Evolutionary conservation across 92 coral and sea anemone genomes (phyloP), one percentile per base, ranked within the genome.

Genomic region (Desmophyllum pertusum): DNA sequence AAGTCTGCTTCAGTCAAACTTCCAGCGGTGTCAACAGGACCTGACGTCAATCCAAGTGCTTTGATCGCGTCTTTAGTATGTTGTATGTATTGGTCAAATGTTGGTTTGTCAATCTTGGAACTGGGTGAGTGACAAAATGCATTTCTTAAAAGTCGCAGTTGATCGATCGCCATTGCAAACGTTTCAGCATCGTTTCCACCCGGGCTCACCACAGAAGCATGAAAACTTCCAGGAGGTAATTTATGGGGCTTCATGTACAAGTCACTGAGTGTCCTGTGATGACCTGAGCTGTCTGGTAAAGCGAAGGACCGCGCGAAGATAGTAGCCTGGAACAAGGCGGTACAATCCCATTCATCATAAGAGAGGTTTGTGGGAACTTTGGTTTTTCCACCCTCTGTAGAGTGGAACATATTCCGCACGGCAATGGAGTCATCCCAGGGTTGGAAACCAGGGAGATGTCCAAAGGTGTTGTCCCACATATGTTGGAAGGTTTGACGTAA

Each of bases 401-500:
- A 10, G 30, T 21, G 63, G 63, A 55, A 23, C 63, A 55, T 23
- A 23, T 55, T 55, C 11, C 63, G 30, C 30, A 55, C 63, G 2
- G 63, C 63, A 21, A 55, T 8, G 63, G 63, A 55, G 11, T 55
- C 63, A 55, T 55, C 63, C 63, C 63, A 55, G 29, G 11, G 10
- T 55, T 55, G 63, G 11, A 55, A 23, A 55, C 63, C 29, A 23
- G 63, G 63, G 6, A 55, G 63, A 55, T 55, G 63, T 55, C 63
- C 63, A 21, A 50, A 25, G 6, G 88, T 83, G 75, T 88, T 88
- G 59, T 88, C 88, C 91, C 88, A 88, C 63, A 23, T 23, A 0
- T 13, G 74, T 55, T 83, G 72, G 59, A 72, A 73, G 33, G 76
- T 83, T 41, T 75, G 59, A 15, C 79, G 40, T 52, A 75, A 35